phyloP scores from a whole-genome alignment of 2,888 invertebrate genomes.

The Oscheius sp. region DNA sequence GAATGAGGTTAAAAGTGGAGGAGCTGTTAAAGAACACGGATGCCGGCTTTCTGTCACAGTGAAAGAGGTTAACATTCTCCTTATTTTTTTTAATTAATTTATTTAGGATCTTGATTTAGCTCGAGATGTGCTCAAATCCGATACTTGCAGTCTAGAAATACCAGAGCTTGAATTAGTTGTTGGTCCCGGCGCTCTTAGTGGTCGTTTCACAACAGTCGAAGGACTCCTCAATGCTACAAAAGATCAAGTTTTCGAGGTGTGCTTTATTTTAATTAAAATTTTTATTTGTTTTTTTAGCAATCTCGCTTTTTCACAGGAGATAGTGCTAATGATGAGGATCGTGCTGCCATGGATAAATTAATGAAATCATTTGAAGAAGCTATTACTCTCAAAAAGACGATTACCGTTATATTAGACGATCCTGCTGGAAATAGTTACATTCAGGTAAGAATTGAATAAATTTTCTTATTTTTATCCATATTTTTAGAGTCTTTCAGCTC shows the following conservation, averaged over 20 bases:
- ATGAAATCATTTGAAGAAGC: constrained; percentile 58
- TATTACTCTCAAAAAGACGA: constrained; percentile 70
- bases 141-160: constrained; percentile 83
- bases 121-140: constrained; percentile 93
- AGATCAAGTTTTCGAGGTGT: constrained; percentile 75
- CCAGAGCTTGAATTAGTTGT: constrained; percentile 90
- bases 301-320: constrained; percentile 72
- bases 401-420: constrained; percentile 90
- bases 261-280: neutral
- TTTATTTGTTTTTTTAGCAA: constrained; percentile 48
- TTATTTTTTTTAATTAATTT: neutral
- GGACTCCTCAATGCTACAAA: constrained; percentile 85
- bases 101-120: constrained; percentile 82
- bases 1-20: constrained; percentile 83
- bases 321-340: constrained; percentile 55
- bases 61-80: constrained; percentile 54
- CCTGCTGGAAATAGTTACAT: constrained; percentile 97
- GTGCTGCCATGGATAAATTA: constrained; percentile 52
- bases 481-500: constrained; percentile 69
- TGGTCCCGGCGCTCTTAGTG: constrained; percentile 86
- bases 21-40: constrained; percentile 65
- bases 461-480: neutral
- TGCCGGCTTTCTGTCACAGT: constrained; percentile 60
- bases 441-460: constrained; percentile 77
- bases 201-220: constrained; percentile 94